Conservation (phyloP, 2,888 invertebrate species). For the Hypena proboscidalis region DNA sequence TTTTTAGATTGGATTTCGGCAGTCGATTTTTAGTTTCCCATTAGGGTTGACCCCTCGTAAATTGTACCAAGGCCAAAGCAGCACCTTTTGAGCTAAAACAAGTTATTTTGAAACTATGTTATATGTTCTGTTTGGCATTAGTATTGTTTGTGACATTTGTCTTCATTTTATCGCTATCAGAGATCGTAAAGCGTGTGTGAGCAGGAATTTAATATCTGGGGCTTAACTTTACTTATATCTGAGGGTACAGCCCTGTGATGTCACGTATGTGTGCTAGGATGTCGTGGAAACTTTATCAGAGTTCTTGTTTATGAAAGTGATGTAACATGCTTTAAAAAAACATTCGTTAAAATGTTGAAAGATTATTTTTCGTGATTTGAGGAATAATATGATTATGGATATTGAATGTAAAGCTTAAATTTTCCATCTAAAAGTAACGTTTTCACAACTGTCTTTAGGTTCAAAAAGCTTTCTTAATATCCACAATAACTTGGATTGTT, state of each 20-base stretch:
- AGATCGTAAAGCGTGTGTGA: neutral
- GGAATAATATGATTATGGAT: too few species aligned
- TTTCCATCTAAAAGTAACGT: too few species aligned
- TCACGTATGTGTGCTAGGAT: neutral
- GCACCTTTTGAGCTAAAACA: slow-evolving; percentile 50
- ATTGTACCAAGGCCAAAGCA: slow-evolving; percentile 56
- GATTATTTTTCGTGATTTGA: too few species aligned
- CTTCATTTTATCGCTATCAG: slow-evolving; percentile 14
- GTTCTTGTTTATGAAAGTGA: slow-evolving; percentile 3
- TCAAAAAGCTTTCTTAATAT: too few species aligned
- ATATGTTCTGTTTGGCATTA: slow-evolving; percentile 40
- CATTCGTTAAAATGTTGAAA: too few species aligned
- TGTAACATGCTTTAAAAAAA: too few species aligned
- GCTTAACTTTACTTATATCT: slow-evolving; percentile 6
- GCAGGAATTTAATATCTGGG: slow-evolving; percentile 16
- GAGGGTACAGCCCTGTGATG: slow-evolving; percentile 4
- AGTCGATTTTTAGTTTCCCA: slow-evolving; percentile 7
- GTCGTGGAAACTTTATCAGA: slow-evolving; percentile 5
- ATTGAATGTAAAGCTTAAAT: too few species aligned
- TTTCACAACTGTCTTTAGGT: too few species aligned
- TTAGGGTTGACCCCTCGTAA: slow-evolving; percentile 51
- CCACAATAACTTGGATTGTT: too few species aligned
- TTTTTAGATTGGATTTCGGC: slow-evolving; percentile 13
- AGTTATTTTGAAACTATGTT: slow-evolving; percentile 52
- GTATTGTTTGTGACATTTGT: slow-evolving; percentile 37